Conservation (phyloP, 2,113 vertebrate genomes). For the Leptodactylus fuscus region DNA sequence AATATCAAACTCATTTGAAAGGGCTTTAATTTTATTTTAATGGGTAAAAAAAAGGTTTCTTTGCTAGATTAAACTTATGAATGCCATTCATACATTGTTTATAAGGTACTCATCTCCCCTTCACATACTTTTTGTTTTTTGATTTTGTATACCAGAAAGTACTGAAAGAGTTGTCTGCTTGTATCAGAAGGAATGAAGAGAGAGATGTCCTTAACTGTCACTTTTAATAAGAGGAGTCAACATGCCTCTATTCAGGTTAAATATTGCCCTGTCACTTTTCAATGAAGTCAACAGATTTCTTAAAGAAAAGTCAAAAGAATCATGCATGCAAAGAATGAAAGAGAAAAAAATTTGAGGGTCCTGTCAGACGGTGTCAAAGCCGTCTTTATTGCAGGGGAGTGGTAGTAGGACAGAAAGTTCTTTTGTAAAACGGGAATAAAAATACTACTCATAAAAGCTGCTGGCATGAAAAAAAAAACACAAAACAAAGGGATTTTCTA, state of each 20-base stretch:
- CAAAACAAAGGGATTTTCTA: conserved; percentile 95
- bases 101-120: conserved; percentile 88
- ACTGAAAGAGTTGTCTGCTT: conserved; percentile 88
- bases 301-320: conserved; percentile 92
- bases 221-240: conserved; percentile 96
- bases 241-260: conserved; percentile 96
- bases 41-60: conserved; percentile 87
- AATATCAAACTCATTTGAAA: conserved; percentile 85
- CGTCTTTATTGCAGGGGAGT: conserved; percentile 82
- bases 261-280: conserved; percentile 95
- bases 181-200: conserved; percentile 95
- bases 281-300: conserved; percentile 96
- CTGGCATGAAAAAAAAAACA: conserved; percentile 85
- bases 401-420: conserved; percentile 83
- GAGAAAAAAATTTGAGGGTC: conserved; percentile 72
- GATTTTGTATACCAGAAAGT: conserved; percentile 93
- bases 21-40: conserved; percentile 87
- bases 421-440: conserved; percentile 85
- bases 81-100: conserved; percentile 99
- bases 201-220: conserved; percentile 95
- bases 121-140: conserved; percentile 90
- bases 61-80: conserved; percentile 96
- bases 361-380: conserved; percentile 95
- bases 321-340: conserved; percentile 88
- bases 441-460: conserved; percentile 92